These are phyloP conservation scores for Leucania comma DNA, from an alignment of 2,888 invertebrate genomes.

Conservation along the genomic window DNA sequence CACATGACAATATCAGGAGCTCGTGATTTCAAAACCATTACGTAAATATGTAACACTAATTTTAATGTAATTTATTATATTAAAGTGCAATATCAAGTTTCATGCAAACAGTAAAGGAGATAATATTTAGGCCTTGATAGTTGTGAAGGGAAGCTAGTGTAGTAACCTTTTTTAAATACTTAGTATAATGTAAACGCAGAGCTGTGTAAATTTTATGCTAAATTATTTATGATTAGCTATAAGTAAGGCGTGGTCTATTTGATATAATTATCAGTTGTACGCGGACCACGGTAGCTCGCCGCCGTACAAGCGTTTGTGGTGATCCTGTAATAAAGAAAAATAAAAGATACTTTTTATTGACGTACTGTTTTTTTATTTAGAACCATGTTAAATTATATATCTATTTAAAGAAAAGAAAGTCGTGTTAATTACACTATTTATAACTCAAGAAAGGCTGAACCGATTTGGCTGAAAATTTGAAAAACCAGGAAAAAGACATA, in stretches of 20 bases:
- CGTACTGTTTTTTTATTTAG: slow-evolving; percentile 50
- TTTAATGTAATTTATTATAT: slow-evolving; percentile 5
- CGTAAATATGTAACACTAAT: slow-evolving; percentile 1
- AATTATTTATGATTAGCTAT: slow-evolving; percentile 86
- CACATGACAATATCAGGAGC: slow-evolving; percentile 17
- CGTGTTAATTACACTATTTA: too few relatives aligned
- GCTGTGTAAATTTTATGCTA: slow-evolving; percentile 84
- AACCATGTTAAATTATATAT: neutral
- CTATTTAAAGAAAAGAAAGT: too few relatives aligned
- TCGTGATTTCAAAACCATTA: slow-evolving; percentile 24
- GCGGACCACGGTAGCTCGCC: slow-evolving; percentile 74
- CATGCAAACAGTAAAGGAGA: slow-evolving; percentile 40
- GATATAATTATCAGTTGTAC: slow-evolving; percentile 72
- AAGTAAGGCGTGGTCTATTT: slow-evolving; percentile 77
- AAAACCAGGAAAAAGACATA: too few relatives aligned
- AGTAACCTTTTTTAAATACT: slow-evolving; percentile 59
- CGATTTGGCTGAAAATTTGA: too few relatives aligned
- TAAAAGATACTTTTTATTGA: slow-evolving; percentile 80
- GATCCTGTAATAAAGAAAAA: slow-evolving; percentile 81
- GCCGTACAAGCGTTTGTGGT: slow-evolving; percentile 71
- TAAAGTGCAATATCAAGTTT: slow-evolving; percentile 56
- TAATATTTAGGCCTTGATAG: slow-evolving; percentile 68
- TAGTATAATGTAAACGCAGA: slow-evolving; percentile 70
- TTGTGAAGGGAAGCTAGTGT: slow-evolving; percentile 63
- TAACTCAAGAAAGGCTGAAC: too few relatives aligned